Evolutionary conservation across 2,113 vertebrate species (phyloP), one percentile per base, ranked within the genome.

Genomic region (Chamaetylas fuelleborni): DNA sequence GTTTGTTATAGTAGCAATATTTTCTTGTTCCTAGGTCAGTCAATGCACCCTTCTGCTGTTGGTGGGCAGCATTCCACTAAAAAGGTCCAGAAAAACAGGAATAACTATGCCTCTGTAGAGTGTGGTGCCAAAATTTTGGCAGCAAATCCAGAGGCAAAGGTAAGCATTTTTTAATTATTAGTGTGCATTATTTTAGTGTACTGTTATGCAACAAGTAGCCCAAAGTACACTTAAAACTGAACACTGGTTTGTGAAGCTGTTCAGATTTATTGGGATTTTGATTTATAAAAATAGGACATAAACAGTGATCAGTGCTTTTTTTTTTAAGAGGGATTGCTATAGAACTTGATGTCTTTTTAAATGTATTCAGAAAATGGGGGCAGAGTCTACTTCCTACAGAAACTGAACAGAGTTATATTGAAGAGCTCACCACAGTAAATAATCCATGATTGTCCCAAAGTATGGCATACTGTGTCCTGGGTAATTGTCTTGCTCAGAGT

Each of bases 51-150:
- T 60, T 98, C 99, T 81, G 97, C 98, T 87, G 98, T 97, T 81
- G 98, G 99, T 96, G 98, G 97, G 88, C 98, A 98, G 54, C 99
- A 99, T 95, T 96, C 98, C 40, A 98, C 98, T 38, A 99, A 99
- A 97, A 99, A 99, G 92, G 98, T 99, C 88, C 99, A 99, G 97
- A 99, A 99, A 97, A 99, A 99, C 91, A 99, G 99, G 95, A 99
- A 99, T 97, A 99, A 99, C 93, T 99, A 99, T 40, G 99, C 99
- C 29, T 99, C 99, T 70, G 99, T 99, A 25, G 99, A 99, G 95
- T 99, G 99, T 85, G 99, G 99, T 86, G 99, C 99, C 96, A 99
- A 99, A 98, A 99, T 99, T 93, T 97, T 99, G 72, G 98, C 99
- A 94, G 99, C 99, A 26, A 99, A 99, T 97, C 99, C 97, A 18